Percentiles rank a stretch among this genome's conserved stretches.
These are phyloP conservation scores for Zootoca vivipara DNA, from an alignment of 2,113 vertebrate genomes.

Conservation along the genomic window DNA sequence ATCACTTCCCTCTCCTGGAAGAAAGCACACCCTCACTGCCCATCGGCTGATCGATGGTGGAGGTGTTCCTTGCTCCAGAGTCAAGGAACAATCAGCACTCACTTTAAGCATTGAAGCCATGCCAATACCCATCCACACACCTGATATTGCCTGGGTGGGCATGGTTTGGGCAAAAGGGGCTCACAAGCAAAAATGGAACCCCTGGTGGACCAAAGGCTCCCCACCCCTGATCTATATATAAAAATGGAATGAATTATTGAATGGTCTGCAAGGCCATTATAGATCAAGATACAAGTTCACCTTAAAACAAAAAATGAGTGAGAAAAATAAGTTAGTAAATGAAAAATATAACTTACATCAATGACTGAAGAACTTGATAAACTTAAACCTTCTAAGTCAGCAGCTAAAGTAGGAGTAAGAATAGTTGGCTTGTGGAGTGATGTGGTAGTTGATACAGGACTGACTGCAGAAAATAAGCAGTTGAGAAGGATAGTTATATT, in stretches of 20 bases:
- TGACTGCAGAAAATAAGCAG: conserved; percentile 72
- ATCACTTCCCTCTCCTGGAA: no score
- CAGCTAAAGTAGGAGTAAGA: conserved; percentile 82
- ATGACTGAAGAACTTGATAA: conserved; percentile 81
- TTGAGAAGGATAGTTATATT: conserved; percentile 37
- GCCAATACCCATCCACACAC: no score
- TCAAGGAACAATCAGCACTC: no score
- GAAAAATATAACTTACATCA: conserved; percentile 79
- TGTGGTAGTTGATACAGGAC: conserved; percentile 63
- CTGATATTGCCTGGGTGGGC: no score
- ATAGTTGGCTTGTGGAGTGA: conserved; percentile 68
- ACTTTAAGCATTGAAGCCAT: no score
- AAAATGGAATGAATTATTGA: neutral
- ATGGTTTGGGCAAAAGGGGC: no score
- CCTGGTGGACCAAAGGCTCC: no score
- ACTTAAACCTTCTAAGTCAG: conserved; percentile 91
- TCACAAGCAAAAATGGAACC: no score
- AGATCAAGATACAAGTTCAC: neutral
- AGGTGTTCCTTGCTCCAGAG: no score
- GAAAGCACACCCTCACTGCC: no score
- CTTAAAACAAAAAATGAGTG: neutral
- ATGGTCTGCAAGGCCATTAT: neutral
- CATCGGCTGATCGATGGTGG: no score
- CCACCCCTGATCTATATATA: neutral
- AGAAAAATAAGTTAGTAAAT: conserved; percentile 1